phyloP scores from a whole-genome alignment of 2,888 invertebrate species.

The Cephus spinipes region DNA sequence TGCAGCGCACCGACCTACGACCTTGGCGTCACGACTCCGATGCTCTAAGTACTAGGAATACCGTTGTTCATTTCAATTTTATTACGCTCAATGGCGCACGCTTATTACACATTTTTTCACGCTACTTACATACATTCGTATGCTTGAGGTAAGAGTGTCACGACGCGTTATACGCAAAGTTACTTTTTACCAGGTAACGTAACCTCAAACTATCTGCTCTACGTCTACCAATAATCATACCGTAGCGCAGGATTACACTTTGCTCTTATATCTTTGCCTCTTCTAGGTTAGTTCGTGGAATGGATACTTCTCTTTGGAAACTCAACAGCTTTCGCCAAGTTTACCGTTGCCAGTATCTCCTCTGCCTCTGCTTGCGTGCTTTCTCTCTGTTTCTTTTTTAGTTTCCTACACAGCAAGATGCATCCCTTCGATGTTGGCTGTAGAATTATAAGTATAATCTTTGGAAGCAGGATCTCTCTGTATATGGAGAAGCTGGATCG shows the following conservation, averaged over 20 bases:
- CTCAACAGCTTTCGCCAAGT: not conserved
- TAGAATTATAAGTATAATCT: not conserved
- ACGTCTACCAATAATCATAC: no score
- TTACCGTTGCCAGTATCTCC: not conserved
- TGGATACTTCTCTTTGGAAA: not conserved
- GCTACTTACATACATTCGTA: not conserved
- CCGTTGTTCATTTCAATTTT: constrained; percentile 20
- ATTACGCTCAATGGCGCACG: constrained; percentile 10
- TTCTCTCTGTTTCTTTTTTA: not conserved
- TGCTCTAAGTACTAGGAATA: constrained; percentile 21
- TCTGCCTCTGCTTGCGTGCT: not conserved
- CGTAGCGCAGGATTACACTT: not conserved
- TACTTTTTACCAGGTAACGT: no score
- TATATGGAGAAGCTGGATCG: not conserved
- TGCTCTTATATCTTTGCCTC: not conserved
- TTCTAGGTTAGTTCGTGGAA: not conserved
- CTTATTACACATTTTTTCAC: constrained; percentile 14
- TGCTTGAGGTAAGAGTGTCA: not conserved
- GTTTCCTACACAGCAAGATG: not conserved
- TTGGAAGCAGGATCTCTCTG: not conserved
- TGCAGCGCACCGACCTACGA: constrained; percentile 59
- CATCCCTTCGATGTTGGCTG: not conserved
- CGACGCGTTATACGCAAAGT: not conserved
- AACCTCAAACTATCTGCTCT: no score
- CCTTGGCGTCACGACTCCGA: constrained; percentile 58